A percentile compares a stretch with the other conserved stretches of the same genome.
phyloP scores from a whole-genome alignment of 2,113 vertebrate species.

The Vidua chalybeata region DNA sequence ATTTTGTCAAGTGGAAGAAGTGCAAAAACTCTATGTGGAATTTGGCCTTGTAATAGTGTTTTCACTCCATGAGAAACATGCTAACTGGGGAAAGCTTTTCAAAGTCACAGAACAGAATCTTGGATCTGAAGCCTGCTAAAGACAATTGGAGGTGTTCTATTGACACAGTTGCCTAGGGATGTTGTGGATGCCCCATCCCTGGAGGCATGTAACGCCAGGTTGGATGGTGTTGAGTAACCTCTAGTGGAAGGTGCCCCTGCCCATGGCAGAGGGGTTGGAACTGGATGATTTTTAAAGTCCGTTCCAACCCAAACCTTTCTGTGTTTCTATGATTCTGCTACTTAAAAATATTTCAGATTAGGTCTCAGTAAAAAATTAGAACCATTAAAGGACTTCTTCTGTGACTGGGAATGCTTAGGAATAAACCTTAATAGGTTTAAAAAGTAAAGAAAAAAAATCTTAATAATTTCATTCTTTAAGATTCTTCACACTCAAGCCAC shows the following conservation, averaged over 20 bases:
- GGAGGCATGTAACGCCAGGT: neutral
- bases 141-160: neutral
- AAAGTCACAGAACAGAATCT: neutral
- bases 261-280: neutral
- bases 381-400: neutral
- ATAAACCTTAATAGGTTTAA: neutral
- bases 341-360: neutral
- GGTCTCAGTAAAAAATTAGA: neutral
- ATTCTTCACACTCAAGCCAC: neutral
- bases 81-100: neutral
- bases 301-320: neutral
- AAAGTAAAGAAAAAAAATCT: neutral
- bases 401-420: neutral
- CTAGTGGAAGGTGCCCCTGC: neutral
- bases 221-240: neutral
- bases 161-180: neutral
- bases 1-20: neutral
- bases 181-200: neutral
- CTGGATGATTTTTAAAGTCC: neutral
- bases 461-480: neutral
- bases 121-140: neutral
- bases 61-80: neutral
- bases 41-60: neutral
- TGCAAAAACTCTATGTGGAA: neutral
- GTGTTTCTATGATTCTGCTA: neutral